phyloP scores from a whole-genome alignment of 92 coral and sea anemone genomes.

The Parazoanthus atlanticus region DNA sequence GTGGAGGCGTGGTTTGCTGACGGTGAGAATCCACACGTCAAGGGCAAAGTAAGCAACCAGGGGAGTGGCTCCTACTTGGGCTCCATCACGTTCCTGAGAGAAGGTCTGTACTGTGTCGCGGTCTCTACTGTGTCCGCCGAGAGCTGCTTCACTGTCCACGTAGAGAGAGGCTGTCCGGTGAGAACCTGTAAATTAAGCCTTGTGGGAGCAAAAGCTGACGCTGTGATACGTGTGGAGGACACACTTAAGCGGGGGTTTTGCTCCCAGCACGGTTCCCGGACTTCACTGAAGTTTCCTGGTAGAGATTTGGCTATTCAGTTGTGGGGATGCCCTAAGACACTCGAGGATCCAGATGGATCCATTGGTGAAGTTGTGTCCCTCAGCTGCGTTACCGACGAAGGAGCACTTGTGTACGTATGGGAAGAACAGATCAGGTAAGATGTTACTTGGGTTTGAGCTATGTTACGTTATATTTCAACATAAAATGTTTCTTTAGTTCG shows the following conservation, averaged over 20 bases:
- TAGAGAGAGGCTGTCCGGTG: slow-evolving; percentile 55
- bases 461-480: too few relatives aligned
- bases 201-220: slow-evolving; percentile 53
- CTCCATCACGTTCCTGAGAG: slow-evolving; percentile 52
- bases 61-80: slow-evolving; percentile 9
- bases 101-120: slow-evolving; percentile 54
- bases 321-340: slow-evolving; percentile 65
- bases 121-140: slow-evolving; percentile 49
- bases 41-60: slow-evolving; percentile 49
- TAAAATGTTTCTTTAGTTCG: too few relatives aligned
- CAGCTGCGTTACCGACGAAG: slow-evolving; percentile 66
- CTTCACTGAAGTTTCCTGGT: slow-evolving; percentile 37
- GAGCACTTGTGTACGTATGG: slow-evolving; percentile 67
- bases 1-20: slow-evolving; percentile 46
- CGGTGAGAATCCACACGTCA: slow-evolving; percentile 27
- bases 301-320: slow-evolving; percentile 48
- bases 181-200: slow-evolving; percentile 61
- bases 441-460: background rate
- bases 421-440: slow-evolving; percentile 43
- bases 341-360: slow-evolving; percentile 40
- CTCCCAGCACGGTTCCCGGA: slow-evolving; percentile 7
- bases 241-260: slow-evolving; percentile 43
- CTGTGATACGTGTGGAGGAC: slow-evolving; percentile 63
- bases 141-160: slow-evolving; percentile 58
- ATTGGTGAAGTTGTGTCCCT: slow-evolving; percentile 51